These are phyloP conservation scores for Chelmon rostratus DNA, from an alignment of 2,797 vertebrate species.

Conservation along the genomic window DNA sequence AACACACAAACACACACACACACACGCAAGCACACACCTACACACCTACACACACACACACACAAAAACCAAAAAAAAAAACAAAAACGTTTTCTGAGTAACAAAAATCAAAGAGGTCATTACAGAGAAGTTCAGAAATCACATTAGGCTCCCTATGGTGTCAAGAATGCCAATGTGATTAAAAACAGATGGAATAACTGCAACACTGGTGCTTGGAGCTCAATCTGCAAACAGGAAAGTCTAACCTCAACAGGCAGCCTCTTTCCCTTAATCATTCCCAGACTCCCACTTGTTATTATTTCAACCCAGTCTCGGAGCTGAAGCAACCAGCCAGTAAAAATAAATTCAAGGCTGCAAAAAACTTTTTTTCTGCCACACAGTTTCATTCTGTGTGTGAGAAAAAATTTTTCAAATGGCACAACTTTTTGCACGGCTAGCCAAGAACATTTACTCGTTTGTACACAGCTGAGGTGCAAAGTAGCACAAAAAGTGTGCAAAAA, in stretches of 20 bases:
- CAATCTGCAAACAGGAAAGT: conserved; percentile 94
- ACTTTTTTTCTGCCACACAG: conserved; percentile 43
- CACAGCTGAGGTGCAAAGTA: conserved; percentile 8
- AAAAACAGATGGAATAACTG: conserved; percentile 92
- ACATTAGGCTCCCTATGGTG: conserved; percentile 85
- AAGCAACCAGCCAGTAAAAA: conserved; percentile 82
- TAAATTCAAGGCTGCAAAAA: conserved; percentile 76
- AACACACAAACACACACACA: conserved; percentile 18
- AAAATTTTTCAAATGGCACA: conserved; percentile 37
- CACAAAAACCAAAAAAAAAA: too few relatives aligned
- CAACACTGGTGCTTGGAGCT: conserved; percentile 88
- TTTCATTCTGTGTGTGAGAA: conserved; percentile 58
- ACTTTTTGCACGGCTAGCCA: conserved; percentile 16
- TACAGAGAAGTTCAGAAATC: conserved; percentile 86
- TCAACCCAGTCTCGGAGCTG: conserved; percentile 80
- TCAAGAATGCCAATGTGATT: conserved; percentile 91
- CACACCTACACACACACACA: conserved; percentile 2
- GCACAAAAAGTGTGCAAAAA: conserved; percentile 1
- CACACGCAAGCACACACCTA: not conserved
- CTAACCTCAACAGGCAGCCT: conserved; percentile 88
- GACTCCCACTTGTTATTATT: conserved; percentile 90
- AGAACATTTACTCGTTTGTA: conserved; percentile 22
- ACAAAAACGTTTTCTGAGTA: conserved; percentile 70
- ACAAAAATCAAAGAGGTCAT: conserved; percentile 84
- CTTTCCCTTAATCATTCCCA: conserved; percentile 91